Evolutionary conservation across 2,797 vertebrate species (phyloP).

Genomic region (Pantherophis vulpinus): DNA sequence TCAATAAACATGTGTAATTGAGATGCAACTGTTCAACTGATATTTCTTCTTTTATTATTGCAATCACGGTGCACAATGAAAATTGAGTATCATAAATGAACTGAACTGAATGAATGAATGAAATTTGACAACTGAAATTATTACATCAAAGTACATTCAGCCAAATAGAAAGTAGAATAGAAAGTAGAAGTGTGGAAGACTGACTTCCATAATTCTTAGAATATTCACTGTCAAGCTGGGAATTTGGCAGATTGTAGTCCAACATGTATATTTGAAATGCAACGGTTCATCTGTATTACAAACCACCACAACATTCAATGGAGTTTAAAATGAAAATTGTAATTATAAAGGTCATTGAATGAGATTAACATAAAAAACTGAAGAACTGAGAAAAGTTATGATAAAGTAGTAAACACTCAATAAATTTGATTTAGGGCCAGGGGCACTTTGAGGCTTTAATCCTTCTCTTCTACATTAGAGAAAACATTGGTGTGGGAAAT

Average conservation of each 20-base stretch:
- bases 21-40: constrained; percentile 28
- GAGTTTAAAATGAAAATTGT: neutral
- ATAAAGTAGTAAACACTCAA: neutral
- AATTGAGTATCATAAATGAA: constrained; percentile 11
- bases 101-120: neutral
- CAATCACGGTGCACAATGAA: constrained; percentile 10
- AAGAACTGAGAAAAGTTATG: neutral
- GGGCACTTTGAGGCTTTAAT: neutral
- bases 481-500: neutral
- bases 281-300: neutral
- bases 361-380: neutral
- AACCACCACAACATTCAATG: neutral
- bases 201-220: neutral
- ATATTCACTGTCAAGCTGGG: neutral
- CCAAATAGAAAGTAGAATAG: neutral
- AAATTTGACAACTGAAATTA: constrained; percentile 26
- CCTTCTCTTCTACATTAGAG: neutral
- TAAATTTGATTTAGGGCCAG: neutral
- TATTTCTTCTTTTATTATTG: constrained; percentile 32
- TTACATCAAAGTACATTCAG: neutral
- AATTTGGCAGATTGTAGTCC: neutral
- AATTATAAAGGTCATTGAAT: neutral
- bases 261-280: neutral
- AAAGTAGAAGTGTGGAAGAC: neutral
- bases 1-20: constrained; percentile 26